Base-by-base conservation (phyloP, 2,113 vertebrate genomes). In the Baryphthengus martii region DNA sequence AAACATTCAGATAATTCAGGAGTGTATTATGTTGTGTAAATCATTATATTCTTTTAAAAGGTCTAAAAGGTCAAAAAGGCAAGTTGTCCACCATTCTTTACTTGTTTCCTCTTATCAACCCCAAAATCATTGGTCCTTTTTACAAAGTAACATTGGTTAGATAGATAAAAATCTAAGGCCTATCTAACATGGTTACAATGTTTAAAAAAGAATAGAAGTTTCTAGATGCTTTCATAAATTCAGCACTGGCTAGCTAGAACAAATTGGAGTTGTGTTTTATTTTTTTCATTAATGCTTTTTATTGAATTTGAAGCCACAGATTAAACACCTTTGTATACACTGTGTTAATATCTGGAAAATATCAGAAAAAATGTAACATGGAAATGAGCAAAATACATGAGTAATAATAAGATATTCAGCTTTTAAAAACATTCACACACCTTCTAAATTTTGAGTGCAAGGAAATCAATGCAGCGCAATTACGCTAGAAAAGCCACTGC, bases 401-500 rank as follows among this genome's bases (percentile, higher is more conserved):
- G 33, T 6, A 88, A 78, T 10, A 89, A 12, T 67, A 87, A 55
- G 35, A 93, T 92, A 94, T 94, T 77, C 66, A 79, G 71, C 44
- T 93, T 96, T 92, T 52, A 65, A 86, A 90, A 95, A 85, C 45
- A 86, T 96, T 91, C 77, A 70, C 28, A 37, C 37, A 93, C 52
- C 78, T 62, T 61, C 87, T 84, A 96, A 96, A 96, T 78, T 65
- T 59, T 47, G 18, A 80, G 44, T 85, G 75, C 33, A 91, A 96
- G 93, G 88, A 95, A 96, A 88, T 58, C 91, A 91, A 40, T 8
- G 80, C 50, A 85, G 92, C 39, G 45, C 97, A 97, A 96, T 97
- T 97, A 95, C 39, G 89, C 95, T 75, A 93, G 88, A 90, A 97
- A 96, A 97, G 96, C 94, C 62, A 13, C 84, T 90, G 95, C 94